Percentiles rank a stretch among this genome's conserved stretches.
phyloP scores from a whole-genome alignment of 1,140 invertebrate genomes.

The Leptopilina boulardi region DNA sequence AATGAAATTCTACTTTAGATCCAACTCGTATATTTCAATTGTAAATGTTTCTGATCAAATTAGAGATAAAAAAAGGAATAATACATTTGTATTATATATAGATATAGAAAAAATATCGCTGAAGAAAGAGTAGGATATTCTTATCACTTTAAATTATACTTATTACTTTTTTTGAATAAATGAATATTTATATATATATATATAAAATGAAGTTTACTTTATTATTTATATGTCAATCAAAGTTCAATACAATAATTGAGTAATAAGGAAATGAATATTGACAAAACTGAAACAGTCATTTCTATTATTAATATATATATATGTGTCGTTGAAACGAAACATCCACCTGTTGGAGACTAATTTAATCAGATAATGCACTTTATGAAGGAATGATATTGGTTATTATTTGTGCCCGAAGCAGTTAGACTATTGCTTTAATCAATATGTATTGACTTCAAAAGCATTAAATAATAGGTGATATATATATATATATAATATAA shows the following conservation, averaged over 20 bases:
- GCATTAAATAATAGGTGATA: conserved; percentile 1
- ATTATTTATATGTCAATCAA: background rate
- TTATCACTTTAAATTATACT: background rate
- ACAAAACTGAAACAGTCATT: background rate
- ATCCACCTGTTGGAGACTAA: background rate
- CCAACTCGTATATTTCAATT: background rate
- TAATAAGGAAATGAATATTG: background rate
- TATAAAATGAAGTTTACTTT: background rate
- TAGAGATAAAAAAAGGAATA: background rate
- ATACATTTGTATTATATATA: too few species aligned
- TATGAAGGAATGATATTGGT: conserved; percentile 1
- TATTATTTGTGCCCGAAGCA: background rate
- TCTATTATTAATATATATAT: background rate
- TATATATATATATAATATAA: too few species aligned
- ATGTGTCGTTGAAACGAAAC: too few species aligned
- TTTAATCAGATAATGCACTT: conserved; percentile 1
- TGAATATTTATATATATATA: background rate
- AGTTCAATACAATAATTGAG: background rate
- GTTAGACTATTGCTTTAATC: background rate
- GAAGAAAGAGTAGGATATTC: background rate
- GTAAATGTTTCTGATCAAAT: background rate
- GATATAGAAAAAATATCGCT: background rate
- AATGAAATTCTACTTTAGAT: background rate
- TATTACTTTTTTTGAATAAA: background rate
- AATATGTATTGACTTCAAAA: background rate